Base-by-base conservation (phyloP, 2,113 vertebrate species). In the Terrapene triunguis region DNA sequence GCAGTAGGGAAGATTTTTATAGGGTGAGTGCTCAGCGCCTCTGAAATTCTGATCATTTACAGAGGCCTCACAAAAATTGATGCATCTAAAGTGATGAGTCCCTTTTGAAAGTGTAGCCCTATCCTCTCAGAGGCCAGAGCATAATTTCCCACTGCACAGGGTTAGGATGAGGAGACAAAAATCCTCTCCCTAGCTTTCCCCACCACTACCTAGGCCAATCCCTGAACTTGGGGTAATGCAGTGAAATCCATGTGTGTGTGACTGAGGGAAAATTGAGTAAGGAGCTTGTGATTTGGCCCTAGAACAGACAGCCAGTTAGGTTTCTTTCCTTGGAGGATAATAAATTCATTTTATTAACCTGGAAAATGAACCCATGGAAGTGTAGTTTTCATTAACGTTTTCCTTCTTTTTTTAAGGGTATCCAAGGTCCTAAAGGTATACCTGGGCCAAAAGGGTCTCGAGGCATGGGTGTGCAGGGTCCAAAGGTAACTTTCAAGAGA, bases 371-470 rank as follows among this genome's bases (percentile, higher is more conserved):
- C 19, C 8, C 0, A 6, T 90, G 51, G 32, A 62, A 84, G 25
- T 76, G 5, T 72, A 48, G 69, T 72, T 81, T 79, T 65, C n/a
- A 54, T n/a, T 91, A 82, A 92, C n/a, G 87, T 2, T 16, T 84
- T 80, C 78, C 5, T 95, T 25, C 97, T 94, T 95, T 62, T 88
- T 22, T 95, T 96, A 90, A 98, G 98, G 98, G 98, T 80, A 59
- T 97, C 53, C 98, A 98, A 90, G 98, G 98, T 89, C 96, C 95
- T 53, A 35, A 85, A 82, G 98, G 98, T 92, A 95, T 8, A 42
- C 96, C 97, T 91, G 98, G 98, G 44, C n/a, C 83, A 83, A 98
- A 98, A 85, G 98, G 98, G 5, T 97, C 97, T 85, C 95, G 92
- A 97, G 98, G 98, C 84, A 78, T 76, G 84, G 98, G 98, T 35